Base-by-base conservation (phyloP, 1,140 invertebrate species). In the Heterodera carotae region DNA sequence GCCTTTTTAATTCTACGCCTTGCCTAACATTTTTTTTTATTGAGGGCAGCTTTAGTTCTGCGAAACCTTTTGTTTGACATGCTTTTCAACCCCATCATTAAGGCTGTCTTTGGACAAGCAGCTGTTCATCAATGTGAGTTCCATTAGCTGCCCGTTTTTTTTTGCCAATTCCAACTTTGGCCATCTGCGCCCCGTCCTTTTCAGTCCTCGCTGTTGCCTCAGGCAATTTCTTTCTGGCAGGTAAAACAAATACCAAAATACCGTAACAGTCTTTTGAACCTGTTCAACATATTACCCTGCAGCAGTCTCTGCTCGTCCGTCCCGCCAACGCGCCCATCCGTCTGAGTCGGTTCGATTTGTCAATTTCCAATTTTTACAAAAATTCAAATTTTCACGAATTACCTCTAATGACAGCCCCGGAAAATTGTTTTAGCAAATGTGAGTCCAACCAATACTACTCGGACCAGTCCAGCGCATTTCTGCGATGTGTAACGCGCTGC, bases 401-500 rank as follows among this genome's bases (percentile, higher is more conserved):
- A n/a, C n/a, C n/a, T n/a, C n/a, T n/a, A n/a, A n/a, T n/a, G n/a
- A n/a, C n/a, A n/a, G n/a, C n/a, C n/a, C n/a, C n/a, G n/a, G 1
- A 62, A n/a, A 25, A 68, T 71, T 67, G 10, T 70, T 77, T 78
- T 77, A 79, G 78, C 18, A 81, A 80, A 66, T 79, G 78, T 56
- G 69, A 79, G 60, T 48, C 80, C 33, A 79, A 79, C 48, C 79
- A 79, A 8, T 79, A 80, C 53, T 79, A 79, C 53, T 75, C 69
- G 71, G 78, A 79, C 34, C 56, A 48, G 25, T 81, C 59, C 6
- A 68, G 73, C 22, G 43, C 78, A 15, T 64, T 64, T 64, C 36
- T 59, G 15, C 62, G 68, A 12, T 79, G 78, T 71, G 78, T 79
- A 10, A 69, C 73, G 48, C 76, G 71, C 7, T 86, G 85, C 71